Conservation (phyloP, 1,140 invertebrate species). For the Schlechtendalia chinensis region DNA sequence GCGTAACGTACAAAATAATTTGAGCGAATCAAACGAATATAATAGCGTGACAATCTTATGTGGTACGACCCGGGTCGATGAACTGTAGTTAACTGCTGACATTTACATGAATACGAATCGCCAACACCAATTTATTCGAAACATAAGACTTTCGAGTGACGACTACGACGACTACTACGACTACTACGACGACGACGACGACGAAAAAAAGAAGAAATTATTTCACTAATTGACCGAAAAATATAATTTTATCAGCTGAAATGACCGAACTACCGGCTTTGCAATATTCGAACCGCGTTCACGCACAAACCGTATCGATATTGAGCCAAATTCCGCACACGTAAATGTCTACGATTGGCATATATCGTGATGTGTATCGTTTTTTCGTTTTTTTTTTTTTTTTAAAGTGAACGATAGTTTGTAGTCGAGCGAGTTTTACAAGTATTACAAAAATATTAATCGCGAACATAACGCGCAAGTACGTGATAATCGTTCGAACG, state of each 20-base stretch:
- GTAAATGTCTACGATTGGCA: slow-evolving; percentile 1
- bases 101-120: slow-evolving; percentile 33
- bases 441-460: no score
- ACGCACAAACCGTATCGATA: not conserved
- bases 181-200: not conserved
- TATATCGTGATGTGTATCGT: no score
- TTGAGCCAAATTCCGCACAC: slow-evolving; percentile 1
- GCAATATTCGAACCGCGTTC: slow-evolving; percentile 8
- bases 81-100: slow-evolving; percentile 30
- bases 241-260: slow-evolving; percentile 1
- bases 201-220: not conserved
- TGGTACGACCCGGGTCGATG: slow-evolving; percentile 17
- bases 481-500: no score
- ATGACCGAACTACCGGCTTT: slow-evolving; percentile 11
- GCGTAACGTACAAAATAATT: not conserved
- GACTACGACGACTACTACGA: not conserved
- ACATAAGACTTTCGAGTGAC: slow-evolving; percentile 6
- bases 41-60: not conserved
- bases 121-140: not conserved
- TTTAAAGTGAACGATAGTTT: no score
- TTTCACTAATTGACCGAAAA: slow-evolving; percentile 26
- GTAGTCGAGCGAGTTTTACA: no score
- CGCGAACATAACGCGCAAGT: not conserved
- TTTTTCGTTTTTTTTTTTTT: no score
- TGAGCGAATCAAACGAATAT: slow-evolving; percentile 5